Base-by-base conservation (phyloP, 2,113 vertebrate species). In the Callionymus lyra region DNA sequence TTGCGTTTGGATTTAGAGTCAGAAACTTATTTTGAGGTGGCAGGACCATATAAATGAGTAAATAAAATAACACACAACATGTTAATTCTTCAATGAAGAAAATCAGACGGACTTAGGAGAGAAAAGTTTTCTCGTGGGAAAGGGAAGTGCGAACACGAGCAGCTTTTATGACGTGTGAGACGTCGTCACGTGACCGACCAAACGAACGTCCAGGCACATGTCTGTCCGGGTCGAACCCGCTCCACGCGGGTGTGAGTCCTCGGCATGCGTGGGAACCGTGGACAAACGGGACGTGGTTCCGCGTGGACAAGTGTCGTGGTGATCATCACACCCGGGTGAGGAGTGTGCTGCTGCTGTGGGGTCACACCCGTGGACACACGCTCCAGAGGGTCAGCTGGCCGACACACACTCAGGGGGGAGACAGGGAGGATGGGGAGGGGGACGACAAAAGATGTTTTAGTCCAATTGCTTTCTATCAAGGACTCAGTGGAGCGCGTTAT, bases 81-180 rank as follows among this genome's bases (percentile, higher is more conserved):
- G n/a, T n/a, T n/a, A n/a, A n/a, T n/a, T n/a, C n/a, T n/a, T n/a
- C n/a, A 27, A 4, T 27, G 21, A 8, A 27, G 21, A 4, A n/a
- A n/a, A n/a, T n/a, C n/a, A n/a, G n/a, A 5, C 21, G 21, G 21
- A 27, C 21, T 27, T 15, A 76, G 80, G 76, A 74, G 79, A 81
- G 31, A 4, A 1, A 9, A 0, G 13, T n/a, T 13, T 51, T 56
- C 53, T 68, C 69, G 67, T 81, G 80, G 74, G 74, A 82, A 82
- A 61, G 32, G 56, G 38, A 74, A 64, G 80, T 81, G 80, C 77
- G 65, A 76, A 76, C 63, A 15, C 11, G 56, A 41, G 45, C 64
- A 58, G 45, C 54, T 12, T 56, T 82, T 80, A 76, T 64, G 68
- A 71, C 0, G 76, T 82, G 77, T 59, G 72, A 81, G 42, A 51